Base-by-base conservation (phyloP, 2,888 invertebrate species). In the Apamea sordens region DNA sequence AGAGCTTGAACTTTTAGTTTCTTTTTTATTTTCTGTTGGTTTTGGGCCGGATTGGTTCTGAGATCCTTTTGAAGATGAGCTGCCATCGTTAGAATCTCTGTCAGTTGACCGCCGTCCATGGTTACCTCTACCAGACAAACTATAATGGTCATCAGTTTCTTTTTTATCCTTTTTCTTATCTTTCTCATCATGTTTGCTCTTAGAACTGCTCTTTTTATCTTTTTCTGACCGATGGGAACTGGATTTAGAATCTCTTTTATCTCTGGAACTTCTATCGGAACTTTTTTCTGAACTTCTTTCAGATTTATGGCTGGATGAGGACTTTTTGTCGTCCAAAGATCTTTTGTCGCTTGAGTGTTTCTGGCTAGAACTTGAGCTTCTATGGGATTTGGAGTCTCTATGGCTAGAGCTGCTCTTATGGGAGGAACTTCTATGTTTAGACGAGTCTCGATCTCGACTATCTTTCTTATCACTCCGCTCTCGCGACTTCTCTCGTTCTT, bases 1-100 rank as follows among this genome's bases (percentile, higher is more conserved):
- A 0, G 97, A 95, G 90, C 94, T 94, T 73, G 93, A 93, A 79
- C 93, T 89, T 92, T 97, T 96, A 83, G 95, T 93, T 69, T 94
- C 95, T 84, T 95, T 96, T 81, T 95, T 96, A 79, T 84, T 93
- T 74, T 94, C 94, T n/a, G 93, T 88, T 18, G 95, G 90, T 91
- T 96, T 96, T 0, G 95, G 91, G 80, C 88, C 93, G 2, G 94
- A 86, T 41, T 93, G 95, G 71, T 94, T 93, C 63, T 95, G 94
- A 3, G 95, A 95, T 3, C 97, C 95, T 93, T 97, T 97, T 0
- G 95, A 96, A 0, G 96, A 97, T 4, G 97, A 97, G 77, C 97
- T 97, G 21, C 98, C 98, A 92, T 98, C 98, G 88, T 98, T 98
- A 0, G 98, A 98, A 94, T 98, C 98, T 83, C 98, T 97, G 88